Evolutionary conservation across 2,888 invertebrate genomes (phyloP).

Genomic region (Pollenia griseotomentosa): DNA sequence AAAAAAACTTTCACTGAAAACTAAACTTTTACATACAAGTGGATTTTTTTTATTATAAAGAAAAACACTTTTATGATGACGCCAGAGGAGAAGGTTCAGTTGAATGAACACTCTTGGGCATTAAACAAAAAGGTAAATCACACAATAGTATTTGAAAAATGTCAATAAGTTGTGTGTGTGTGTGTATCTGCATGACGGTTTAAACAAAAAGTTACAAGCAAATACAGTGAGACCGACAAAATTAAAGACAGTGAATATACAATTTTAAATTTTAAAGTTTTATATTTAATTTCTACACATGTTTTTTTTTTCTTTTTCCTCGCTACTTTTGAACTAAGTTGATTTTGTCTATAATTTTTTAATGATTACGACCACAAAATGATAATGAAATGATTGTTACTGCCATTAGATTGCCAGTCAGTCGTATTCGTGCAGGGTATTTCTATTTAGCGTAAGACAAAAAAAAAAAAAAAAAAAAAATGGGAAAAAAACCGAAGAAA

Average conservation of each 20-base stretch:
- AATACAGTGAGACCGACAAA: background rate
- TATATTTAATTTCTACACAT: conserved; percentile 18
- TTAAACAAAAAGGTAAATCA: conserved; percentile 1
- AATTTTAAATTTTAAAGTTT: conserved; percentile 15
- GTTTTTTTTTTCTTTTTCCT: conserved; percentile 4
- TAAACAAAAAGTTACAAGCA: background rate
- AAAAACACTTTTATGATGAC: background rate
- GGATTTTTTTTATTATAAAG: conserved; percentile 12
- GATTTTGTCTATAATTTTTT: conserved; percentile 30
- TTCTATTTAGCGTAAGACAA: background rate
- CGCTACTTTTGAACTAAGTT: background rate
- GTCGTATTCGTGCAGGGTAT: conserved; percentile 41
- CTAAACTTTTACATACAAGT: conserved; percentile 30
- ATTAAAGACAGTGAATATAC: background rate
- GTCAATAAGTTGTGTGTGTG: conserved; percentile 1
- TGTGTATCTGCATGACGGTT: background rate
- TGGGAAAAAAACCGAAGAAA: conserved; percentile 19
- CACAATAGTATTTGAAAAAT: conserved; percentile 32
- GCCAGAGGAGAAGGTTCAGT: conserved; percentile 28
- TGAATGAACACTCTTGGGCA: conserved; percentile 34
- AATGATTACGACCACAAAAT: conserved; percentile 47
- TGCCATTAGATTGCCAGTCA: conserved; percentile 38
- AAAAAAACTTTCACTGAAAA: conserved; percentile 59
- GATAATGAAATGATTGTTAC: conserved; percentile 67
- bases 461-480: background rate